Evolutionary conservation across 1,140 invertebrate species (phyloP).

Genomic region (Parapsyche elsis): DNA sequence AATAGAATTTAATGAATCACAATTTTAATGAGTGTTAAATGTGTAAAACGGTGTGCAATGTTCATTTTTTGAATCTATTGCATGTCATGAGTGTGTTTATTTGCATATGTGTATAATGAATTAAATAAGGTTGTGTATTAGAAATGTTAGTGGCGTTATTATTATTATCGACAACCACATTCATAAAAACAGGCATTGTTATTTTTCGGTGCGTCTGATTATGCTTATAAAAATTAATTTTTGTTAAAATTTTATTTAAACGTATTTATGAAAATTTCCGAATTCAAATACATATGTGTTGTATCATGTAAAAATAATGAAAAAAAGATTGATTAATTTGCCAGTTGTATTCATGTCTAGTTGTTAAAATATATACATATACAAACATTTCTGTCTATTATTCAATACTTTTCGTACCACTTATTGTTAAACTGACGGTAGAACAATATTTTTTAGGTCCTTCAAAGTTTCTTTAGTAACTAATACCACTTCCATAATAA

Average conservation of each 20-base stretch:
- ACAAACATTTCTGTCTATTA: conserved; percentile 33
- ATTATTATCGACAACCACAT: not conserved
- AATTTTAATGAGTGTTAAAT: conserved; percentile 3
- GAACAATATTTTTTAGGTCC: too few species aligned
- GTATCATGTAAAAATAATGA: conserved; percentile 49
- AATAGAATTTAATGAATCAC: not conserved
- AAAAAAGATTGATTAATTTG: conserved; percentile 45
- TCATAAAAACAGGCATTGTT: not conserved
- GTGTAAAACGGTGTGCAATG: not conserved
- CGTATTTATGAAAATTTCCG: conserved; percentile 35
- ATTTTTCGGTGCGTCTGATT: not conserved
- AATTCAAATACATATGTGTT: conserved; percentile 33
- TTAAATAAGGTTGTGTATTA: conserved; percentile 10
- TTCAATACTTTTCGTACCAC: not conserved
- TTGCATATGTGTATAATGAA: not conserved
- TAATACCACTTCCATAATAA: too few species aligned
- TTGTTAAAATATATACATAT: conserved; percentile 51
- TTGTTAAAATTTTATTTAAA: conserved; percentile 40
- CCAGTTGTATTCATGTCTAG: conserved; percentile 54
- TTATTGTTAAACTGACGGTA: too few species aligned
- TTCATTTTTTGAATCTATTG: conserved; percentile 1
- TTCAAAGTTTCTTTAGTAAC: too few species aligned
- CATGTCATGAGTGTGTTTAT: not conserved
- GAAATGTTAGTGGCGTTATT: not conserved
- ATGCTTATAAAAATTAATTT: conserved; percentile 4